Conservation (phyloP, 1,140 invertebrate species). For the Meloidogyne floridensis region DNA sequence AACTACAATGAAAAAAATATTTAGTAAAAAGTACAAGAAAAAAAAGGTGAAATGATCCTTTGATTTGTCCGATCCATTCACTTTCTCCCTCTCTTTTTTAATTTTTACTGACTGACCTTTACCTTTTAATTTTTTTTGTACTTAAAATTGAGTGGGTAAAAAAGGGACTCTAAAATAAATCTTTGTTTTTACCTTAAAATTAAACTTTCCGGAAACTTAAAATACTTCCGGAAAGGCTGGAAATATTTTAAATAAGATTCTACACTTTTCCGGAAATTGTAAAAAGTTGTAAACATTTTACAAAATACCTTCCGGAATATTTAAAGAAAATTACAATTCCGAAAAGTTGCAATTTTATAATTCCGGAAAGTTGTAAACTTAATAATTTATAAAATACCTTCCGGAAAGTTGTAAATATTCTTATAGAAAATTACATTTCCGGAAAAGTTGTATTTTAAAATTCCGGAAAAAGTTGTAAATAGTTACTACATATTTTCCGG, state of each 20-base stretch:
- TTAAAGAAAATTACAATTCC: background rate
- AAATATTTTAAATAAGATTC: no score
- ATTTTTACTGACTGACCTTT: background rate
- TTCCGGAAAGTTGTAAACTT: no score
- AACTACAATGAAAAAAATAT: background rate
- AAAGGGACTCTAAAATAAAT: background rate
- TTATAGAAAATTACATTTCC: no score
- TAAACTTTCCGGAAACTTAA: background rate
- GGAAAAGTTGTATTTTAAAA: no score
- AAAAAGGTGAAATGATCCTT: background rate
- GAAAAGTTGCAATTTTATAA: background rate
- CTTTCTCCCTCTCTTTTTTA: background rate
- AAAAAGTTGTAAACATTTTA: no score
- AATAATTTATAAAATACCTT: background rate
- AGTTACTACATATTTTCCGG: background rate
- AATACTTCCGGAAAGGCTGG: background rate
- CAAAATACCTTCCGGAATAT: background rate
- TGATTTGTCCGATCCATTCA: constrained; percentile 1
- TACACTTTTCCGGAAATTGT: no score
- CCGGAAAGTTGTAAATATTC: background rate
- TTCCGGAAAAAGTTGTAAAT: no score
- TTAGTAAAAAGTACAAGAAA: background rate
- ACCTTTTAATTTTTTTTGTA: background rate
- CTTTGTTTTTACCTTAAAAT: background rate
- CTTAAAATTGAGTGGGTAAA: no score